Conservation (phyloP, 2,797 vertebrate genomes). For the Amphiprion clarkii region DNA sequence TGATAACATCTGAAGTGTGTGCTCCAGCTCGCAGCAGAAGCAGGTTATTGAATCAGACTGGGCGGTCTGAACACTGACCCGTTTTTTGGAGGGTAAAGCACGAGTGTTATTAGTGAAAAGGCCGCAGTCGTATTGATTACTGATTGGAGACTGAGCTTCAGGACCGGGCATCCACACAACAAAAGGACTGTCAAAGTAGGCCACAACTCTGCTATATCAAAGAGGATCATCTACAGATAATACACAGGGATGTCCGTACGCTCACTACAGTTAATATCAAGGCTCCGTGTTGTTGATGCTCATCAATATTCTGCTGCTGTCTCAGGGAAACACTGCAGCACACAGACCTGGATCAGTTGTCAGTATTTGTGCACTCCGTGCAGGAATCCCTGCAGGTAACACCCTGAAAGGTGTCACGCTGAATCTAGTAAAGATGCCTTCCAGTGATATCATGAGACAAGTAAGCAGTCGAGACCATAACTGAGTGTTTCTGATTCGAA, state of each 20-base stretch:
- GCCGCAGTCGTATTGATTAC: constrained; percentile 53
- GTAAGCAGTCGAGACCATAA: too few relatives aligned
- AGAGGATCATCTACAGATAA: constrained; percentile 8
- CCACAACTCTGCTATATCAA: constrained; percentile 15
- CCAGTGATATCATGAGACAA: too few relatives aligned
- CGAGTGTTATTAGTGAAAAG: constrained; percentile 43
- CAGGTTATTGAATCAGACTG: constrained; percentile 45
- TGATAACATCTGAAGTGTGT: constrained; percentile 6
- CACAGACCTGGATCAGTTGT: constrained; percentile 11
- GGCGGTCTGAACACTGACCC: constrained; percentile 31
- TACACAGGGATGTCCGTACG: constrained; percentile 11
- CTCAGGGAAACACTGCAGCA: constrained; percentile 12
- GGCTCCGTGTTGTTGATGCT: constrained; percentile 31
- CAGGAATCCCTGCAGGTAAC: neutral
- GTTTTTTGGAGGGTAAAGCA: constrained; percentile 20
- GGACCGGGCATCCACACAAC: constrained; percentile 5
- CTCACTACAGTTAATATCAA: constrained; percentile 11
- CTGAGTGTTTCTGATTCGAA: too few relatives aligned
- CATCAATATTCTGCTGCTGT: constrained; percentile 67
- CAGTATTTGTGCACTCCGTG: neutral
- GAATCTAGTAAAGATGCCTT: too few relatives aligned
- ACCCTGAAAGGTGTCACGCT: too few relatives aligned
- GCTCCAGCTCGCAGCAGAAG: constrained; percentile 1
- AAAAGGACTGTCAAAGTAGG: constrained; percentile 10
- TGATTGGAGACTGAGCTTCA: constrained; percentile 42